phyloP scores from a whole-genome alignment of 2,797 vertebrate species.

The Malacoraja senta region DNA sequence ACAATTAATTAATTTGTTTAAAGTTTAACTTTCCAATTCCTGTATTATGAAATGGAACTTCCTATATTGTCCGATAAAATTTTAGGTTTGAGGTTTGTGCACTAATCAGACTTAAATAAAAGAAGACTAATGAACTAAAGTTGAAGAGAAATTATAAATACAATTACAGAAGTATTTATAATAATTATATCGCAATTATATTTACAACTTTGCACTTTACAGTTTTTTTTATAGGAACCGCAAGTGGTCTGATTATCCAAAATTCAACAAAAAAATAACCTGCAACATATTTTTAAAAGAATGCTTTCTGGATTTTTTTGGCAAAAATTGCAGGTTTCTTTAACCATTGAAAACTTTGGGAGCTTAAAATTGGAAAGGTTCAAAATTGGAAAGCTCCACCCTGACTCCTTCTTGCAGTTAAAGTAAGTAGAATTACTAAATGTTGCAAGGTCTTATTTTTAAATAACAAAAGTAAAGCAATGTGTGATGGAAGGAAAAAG shows the following conservation, averaged over 20 bases:
- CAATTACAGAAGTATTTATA: not conserved
- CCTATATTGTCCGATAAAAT: not conserved
- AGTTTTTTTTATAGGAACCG: not conserved
- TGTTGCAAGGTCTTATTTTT: not conserved
- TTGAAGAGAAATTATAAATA: not conserved
- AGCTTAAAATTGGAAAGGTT: too few species aligned
- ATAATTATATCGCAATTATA: not conserved
- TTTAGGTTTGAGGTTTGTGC: not conserved
- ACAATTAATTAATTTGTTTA: slow-evolving; percentile 21
- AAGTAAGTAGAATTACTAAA: not conserved
- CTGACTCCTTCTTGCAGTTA: not conserved
- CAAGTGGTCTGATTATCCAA: not conserved
- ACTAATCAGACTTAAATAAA: not conserved
- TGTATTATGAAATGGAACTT: not conserved
- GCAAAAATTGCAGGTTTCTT: not conserved
- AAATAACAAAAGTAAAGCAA: too few species aligned
- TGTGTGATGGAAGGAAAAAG: too few species aligned
- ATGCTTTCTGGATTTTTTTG: not conserved
- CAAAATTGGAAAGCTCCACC: not conserved
- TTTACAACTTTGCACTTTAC: not conserved
- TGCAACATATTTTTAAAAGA: not conserved
- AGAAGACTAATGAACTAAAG: not conserved
- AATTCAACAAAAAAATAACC: not conserved
- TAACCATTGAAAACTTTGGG: not conserved
- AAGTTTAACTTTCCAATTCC: not conserved